phyloP scores from a whole-genome alignment of 2,888 invertebrate species.

The Allolobophora icterica region DNA sequence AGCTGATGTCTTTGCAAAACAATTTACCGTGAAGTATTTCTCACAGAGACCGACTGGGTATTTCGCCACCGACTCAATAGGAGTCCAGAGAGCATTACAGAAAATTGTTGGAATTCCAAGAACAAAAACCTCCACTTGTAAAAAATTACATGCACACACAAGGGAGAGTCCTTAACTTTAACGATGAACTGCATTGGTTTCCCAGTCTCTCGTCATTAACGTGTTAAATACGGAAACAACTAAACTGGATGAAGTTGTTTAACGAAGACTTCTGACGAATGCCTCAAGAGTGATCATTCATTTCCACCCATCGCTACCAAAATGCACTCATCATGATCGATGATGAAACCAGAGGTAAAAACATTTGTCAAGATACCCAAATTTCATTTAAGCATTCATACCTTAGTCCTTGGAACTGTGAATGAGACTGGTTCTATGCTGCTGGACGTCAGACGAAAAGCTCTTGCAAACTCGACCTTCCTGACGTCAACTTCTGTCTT shows the following conservation, averaged over 20 bases:
- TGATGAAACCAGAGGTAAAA: not conserved
- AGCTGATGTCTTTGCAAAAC: not conserved
- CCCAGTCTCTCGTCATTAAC: too few relatives aligned
- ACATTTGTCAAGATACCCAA: not conserved
- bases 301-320: not conserved
- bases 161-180: not conserved
- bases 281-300: not conserved
- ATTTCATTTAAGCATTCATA: constrained; percentile 46
- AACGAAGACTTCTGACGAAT: not conserved
- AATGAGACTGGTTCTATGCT: constrained; percentile 91
- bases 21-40: not conserved
- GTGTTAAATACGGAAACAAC: not conserved
- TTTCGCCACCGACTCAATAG: not conserved
- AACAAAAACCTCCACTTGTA: not conserved
- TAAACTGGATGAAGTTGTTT: not conserved
- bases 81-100: not conserved
- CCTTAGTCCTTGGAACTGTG: constrained; percentile 90
- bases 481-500: constrained; percentile 87
- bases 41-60: too few relatives aligned
- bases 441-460: constrained; percentile 88
- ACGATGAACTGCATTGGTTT: too few relatives aligned
- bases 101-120: not conserved
- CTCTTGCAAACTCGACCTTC: constrained; percentile 90
- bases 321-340: not conserved
- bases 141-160: not conserved